These are phyloP conservation scores for Ictalurus furcatus DNA, from an alignment of 2,113 vertebrate species.

Conservation along the genomic window DNA sequence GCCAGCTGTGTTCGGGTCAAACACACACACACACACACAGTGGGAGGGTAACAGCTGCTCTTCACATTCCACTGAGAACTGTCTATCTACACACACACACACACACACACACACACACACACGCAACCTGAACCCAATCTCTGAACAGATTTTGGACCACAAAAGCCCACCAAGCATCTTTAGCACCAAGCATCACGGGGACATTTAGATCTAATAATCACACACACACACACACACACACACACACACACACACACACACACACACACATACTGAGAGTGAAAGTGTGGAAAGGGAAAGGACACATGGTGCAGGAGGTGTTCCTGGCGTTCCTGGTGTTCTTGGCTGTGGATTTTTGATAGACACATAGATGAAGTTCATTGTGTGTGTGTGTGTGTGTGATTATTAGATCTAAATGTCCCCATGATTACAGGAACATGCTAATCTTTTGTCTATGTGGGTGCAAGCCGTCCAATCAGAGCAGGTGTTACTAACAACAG, in stretches of 20 bases:
- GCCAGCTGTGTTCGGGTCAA: not conserved
- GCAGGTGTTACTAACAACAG: not conserved
- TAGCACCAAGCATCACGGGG: no score
- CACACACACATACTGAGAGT: not conserved
- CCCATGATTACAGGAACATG: not conserved
- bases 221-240: conserved; percentile 6
- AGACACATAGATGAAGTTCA: not conserved
- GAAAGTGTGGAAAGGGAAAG: not conserved
- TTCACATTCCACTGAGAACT: conserved; percentile 67
- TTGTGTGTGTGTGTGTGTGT: not conserved
- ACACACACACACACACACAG: conserved; percentile 34
- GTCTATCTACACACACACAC: not conserved
- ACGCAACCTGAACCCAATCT: no score
- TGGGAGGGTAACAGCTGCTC: conserved; percentile 72
- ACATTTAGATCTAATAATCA: no score
- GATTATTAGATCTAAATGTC: not conserved
- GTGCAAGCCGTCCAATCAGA: no score
- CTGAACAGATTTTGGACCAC: no score
- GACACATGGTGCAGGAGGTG: not conserved
- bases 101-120: not conserved
- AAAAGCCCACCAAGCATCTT: no score
- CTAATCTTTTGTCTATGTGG: not conserved
- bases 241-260: not conserved
- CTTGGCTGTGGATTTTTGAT: not conserved
- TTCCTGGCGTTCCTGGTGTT: no score